Base-by-base conservation (phyloP, 2,888 invertebrate genomes). In the Polylopha cassiicola region DNA sequence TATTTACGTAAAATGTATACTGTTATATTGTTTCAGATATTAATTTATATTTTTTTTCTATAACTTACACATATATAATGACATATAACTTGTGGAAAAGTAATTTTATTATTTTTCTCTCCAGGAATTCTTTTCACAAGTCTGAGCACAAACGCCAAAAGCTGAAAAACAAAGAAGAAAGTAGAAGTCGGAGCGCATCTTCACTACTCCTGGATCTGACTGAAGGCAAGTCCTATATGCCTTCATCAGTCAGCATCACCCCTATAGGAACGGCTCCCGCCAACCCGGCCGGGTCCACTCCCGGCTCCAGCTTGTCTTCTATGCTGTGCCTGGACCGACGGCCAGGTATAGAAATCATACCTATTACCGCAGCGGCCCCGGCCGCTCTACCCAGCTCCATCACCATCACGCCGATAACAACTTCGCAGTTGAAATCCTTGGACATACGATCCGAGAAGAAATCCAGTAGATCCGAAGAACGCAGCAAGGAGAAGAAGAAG, bases 261-360 rank as follows among this genome's bases (percentile, higher is more conserved):
- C 86, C 87, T 1, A 84, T 86, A 52, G 75, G 75, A 7, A 57
- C 73, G 7, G 59, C 89, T 17, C 85, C 90, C 3, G 89, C n/a
- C n/a, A n/a, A 89, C 3, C 87, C 90, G 26, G 87, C 90, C 11
- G 89, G 89, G 53, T 88, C 90, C n/a, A 89, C 90, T 2, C 87
- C 91, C 1, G 78, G 85, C 7, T 64, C 78, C n/a, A 86, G 77
- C 47, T 68, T 87, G 10, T 87, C 88, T 16, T 88, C 90, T 6
- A 88, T 90, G 67, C 65, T 91, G 18, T 88, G 89, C 41, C 71
- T 91, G 26, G 92, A 92, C 51, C 86, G 91, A 39, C 80, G 93
- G 15, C 91, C 92, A 0, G 93, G 92, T 2, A 94, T 95, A 46
- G 95, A 96, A 75, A 94, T 95, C 30, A 94, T 95, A 55, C 95